Percentiles rank a stretch among this genome's conserved stretches.
phyloP scores from a whole-genome alignment of 2,888 invertebrate genomes.

The Atethmia centrago region DNA sequence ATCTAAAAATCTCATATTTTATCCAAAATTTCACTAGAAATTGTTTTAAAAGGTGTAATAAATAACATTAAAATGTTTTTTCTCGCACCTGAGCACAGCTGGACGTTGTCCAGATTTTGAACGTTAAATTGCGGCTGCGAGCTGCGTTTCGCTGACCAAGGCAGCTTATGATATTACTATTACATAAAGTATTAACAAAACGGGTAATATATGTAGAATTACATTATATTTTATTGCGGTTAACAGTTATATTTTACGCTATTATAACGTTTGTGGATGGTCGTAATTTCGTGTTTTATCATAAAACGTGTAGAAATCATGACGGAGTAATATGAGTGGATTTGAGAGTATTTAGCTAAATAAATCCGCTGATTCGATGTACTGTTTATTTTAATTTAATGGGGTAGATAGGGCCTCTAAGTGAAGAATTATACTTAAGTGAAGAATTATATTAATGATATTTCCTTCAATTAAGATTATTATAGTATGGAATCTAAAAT shows the following conservation, averaged over 20 bases:
- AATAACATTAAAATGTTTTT: constrained; percentile 71
- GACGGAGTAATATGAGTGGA: not conserved
- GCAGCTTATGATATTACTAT: constrained; percentile 61
- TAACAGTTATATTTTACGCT: constrained; percentile 50
- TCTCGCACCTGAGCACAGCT: constrained; percentile 75
- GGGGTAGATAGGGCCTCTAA: too few relatives aligned
- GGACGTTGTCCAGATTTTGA: constrained; percentile 70
- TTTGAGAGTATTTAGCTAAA: constrained; percentile 24
- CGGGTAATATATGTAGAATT: constrained; percentile 65
- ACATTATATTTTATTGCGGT: constrained; percentile 58
- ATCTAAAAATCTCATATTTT: constrained; percentile 65
- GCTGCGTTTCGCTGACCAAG: constrained; percentile 64
- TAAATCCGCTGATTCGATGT: not conserved
- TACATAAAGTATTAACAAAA: constrained; percentile 59
- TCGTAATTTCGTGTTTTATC: constrained; percentile 41
- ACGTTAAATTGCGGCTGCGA: constrained; percentile 58
- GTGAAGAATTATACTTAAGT: too few relatives aligned
- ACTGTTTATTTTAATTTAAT: not conserved
- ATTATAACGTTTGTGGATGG: constrained; percentile 42
- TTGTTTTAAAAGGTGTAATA: constrained; percentile 73
- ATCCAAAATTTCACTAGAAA: constrained; percentile 68
- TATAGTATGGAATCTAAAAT: too few relatives aligned
- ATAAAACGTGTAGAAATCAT: constrained; percentile 38
- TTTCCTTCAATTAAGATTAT: too few relatives aligned
- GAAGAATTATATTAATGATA: too few relatives aligned